Conservation (phyloP, 2,888 invertebrate genomes). For the Conus canariensis region DNA sequence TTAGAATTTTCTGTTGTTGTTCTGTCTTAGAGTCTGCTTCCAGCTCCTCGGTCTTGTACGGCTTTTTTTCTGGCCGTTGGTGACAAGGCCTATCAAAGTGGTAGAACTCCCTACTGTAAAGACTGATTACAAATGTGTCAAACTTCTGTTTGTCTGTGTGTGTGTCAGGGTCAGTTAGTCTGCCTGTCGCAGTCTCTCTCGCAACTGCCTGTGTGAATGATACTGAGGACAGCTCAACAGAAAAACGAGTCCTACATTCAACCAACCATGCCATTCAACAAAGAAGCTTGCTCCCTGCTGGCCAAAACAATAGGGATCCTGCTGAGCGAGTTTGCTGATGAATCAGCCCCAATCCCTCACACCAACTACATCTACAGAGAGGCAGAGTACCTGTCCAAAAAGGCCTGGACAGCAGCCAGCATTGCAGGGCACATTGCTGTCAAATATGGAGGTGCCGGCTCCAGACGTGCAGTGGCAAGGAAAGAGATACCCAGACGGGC, state of each 20-base stretch:
- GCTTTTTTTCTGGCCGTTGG: too few species aligned
- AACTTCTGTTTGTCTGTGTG: too few species aligned
- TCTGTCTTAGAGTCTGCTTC: too few species aligned
- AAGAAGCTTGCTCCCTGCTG: slow-evolving; percentile 35
- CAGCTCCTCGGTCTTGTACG: too few species aligned
- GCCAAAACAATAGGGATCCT: slow-evolving; percentile 38
- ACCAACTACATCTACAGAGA: slow-evolving; percentile 31
- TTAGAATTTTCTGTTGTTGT: too few species aligned
- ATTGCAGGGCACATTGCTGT: slow-evolving; percentile 37
- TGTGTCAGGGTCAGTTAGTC: too few species aligned
- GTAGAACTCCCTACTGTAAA: too few species aligned
- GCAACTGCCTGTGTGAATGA: too few species aligned
- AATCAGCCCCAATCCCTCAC: background rate
- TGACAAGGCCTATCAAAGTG: too few species aligned
- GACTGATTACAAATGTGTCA: too few species aligned
- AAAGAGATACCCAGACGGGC: background rate
- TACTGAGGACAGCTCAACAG: too few species aligned
- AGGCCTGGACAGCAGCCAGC: slow-evolving; percentile 27
- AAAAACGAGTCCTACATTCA: background rate
- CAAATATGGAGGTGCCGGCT: slow-evolving; percentile 23
- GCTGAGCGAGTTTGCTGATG: slow-evolving; percentile 31
- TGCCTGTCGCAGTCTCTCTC: too few species aligned
- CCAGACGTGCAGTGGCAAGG: background rate
- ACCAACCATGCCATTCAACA: slow-evolving; percentile 21
- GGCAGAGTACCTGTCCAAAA: slow-evolving; percentile 39